These are phyloP conservation scores for Zaprionus lachaisei DNA, from an alignment of 1,140 invertebrate species.

Conservation along the genomic window DNA sequence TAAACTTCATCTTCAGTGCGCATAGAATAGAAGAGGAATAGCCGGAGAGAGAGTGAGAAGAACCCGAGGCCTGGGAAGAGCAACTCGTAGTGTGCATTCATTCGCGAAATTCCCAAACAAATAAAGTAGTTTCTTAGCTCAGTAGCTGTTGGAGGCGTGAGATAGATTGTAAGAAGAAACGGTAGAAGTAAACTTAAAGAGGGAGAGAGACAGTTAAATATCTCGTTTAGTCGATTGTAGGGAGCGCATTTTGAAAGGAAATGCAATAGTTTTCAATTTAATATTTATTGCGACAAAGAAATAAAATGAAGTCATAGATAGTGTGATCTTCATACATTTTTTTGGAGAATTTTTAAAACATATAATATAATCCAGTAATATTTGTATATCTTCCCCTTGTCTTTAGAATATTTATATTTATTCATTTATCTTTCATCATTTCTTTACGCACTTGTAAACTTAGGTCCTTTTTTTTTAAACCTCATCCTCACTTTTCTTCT, in stretches of 20 bases:
- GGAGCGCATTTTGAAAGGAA: no score
- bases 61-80: not conserved
- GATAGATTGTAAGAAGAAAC: not conserved
- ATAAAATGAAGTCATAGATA: no score
- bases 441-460: no score
- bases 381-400: not conserved
- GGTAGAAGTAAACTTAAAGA: not conserved
- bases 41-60: not conserved
- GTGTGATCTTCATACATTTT: no score
- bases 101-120: conserved; percentile 75
- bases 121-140: conserved; percentile 57
- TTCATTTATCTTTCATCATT: no score
- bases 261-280: no score
- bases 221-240: not conserved
- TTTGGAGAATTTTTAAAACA: not conserved
- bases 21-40: conserved; percentile 19
- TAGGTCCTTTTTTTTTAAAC: no score
- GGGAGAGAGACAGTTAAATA: not conserved
- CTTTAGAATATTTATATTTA: not conserved
- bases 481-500: no score
- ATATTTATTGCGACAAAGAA: no score
- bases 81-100: conserved; percentile 56
- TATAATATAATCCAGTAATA: not conserved
- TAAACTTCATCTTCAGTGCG: conserved; percentile 76
- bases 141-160: not conserved